Evolutionary conservation across 1,140 invertebrate genomes (phyloP).

Genomic region (Battus philenor): DNA sequence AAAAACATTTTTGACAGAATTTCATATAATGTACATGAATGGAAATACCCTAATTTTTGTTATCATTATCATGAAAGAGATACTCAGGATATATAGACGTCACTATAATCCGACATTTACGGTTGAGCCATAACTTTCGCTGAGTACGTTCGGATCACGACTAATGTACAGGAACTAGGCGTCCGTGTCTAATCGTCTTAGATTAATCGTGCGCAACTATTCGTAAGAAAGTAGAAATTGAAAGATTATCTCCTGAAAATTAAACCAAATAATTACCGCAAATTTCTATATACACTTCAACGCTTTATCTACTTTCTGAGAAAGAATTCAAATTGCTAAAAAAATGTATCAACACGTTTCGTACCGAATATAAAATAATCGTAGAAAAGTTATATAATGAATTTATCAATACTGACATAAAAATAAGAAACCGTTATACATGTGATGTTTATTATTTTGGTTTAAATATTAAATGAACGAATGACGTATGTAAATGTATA

Average conservation of each 20-base stretch:
- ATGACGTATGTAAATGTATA: too few species aligned
- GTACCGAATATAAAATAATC: too few species aligned
- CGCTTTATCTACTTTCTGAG: conserved; percentile 1
- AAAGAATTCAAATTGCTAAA: too few species aligned
- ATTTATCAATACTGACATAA: too few species aligned
- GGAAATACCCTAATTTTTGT: too few species aligned
- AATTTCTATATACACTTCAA: conserved; percentile 1
- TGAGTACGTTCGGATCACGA: conserved; percentile 14
- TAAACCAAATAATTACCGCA: conserved; percentile 2
- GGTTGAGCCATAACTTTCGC: conserved; percentile 17
- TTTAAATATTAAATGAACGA: too few species aligned
- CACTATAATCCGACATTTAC: conserved; percentile 16
- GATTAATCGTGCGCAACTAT: conserved; percentile 16
- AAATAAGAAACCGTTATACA: too few species aligned
- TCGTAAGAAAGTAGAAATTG: conserved; percentile 1
- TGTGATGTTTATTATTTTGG: too few species aligned
- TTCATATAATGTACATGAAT: too few species aligned
- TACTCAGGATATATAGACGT: conserved; percentile 7
- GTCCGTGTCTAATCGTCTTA: conserved; percentile 17
- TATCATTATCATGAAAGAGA: background rate
- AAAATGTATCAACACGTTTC: too few species aligned
- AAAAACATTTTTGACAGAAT: too few species aligned
- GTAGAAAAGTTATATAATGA: too few species aligned
- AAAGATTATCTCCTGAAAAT: conserved; percentile 1
- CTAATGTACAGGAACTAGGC: conserved; percentile 13